Evolutionary conservation across 2,888 invertebrate genomes (phyloP), one percentile per base, ranked within the genome.

Genomic region (Panopea generosa): DNA sequence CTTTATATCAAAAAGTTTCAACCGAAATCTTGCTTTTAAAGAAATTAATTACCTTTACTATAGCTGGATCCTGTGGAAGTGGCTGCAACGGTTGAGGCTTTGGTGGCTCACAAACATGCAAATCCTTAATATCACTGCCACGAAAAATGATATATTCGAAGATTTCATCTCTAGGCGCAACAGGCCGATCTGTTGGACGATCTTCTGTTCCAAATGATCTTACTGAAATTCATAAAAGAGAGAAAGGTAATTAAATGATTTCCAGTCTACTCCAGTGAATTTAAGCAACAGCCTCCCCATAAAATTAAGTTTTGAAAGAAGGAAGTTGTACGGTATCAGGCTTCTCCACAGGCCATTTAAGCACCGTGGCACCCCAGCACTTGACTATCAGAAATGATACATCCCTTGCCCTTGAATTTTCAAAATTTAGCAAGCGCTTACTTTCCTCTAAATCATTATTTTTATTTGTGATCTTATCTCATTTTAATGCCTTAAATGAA

Each of bases 151-250:
- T 99, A 93, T 98, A 99, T 92, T 99, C 99, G 93, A 99, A 99
- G 66, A 99, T 96, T 93, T 99, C 99, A 94, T 97, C 98, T 93
- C 99, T 96, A 22, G 98, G 97, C 62, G 98, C 97, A 68, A 99
- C 98, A 77, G 98, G 98, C 92, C 96, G 97, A 91, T 97, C 97
- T 4, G 98, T 97, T 89, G 98, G 98, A 56, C 99, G 95, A 92
- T 99, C 98, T 94, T 99, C 99, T 45, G 99, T 99, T 67, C 99
- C 99, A 94, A 98, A 99, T 11, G 99, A 99, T 87, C 98, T 96
- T 84, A 99, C 99, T 99, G 82, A 4, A 86, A 84, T 16, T 22
- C n/a, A n/a, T n/a, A n/a, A n/a, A n/a, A n/a, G n/a, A n/a, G n/a
- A n/a, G n/a, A n/a, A n/a, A n/a, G n/a, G n/a, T n/a, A n/a, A n/a